Base-by-base conservation (phyloP, 2,888 invertebrate genomes). In the Taenaris catops region DNA sequence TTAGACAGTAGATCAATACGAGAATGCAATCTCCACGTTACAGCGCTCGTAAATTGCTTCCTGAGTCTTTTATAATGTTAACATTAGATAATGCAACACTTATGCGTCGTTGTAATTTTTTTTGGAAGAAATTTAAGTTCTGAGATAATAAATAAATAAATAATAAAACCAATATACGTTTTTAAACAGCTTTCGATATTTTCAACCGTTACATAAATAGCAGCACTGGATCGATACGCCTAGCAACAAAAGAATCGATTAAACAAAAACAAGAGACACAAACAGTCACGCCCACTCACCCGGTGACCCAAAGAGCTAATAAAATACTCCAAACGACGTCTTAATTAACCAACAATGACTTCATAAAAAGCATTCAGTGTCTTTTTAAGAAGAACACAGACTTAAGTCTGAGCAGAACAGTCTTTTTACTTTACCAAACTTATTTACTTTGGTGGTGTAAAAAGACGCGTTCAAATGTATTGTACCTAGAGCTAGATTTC, bases 271-370 rank as follows among this genome's bases (percentile, higher is more conserved):
- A 57, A 57, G 48, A 46, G 51, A 53, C 54, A 51, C 42, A 53
- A 60, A 60, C 58, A 46, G 53, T 48, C 63, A 67, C 72, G 53
- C 69, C 75, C 52, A 72, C 68, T 63, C 55, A 53, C 73, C 63
- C 52, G 55, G 54, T 76, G 64, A 71, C 74, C 69, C 57, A 71
- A 31, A 67, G 65, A 63, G 63, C 60, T 53, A 69, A 71, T 72
- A 65, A 59, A 68, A 67, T 48, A 60, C 52, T 55, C 51, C 47
- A 58, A 64, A 58, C 54, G 51, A 67, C 54, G 48, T 58, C 66
- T 72, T 72, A 74, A 80, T 81, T 81, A 73, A 52, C 58, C 51
- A 64, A 72, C 70, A 73, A 73, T 66, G 61, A 65, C 58, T 58
- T 53, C 54, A 70, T 61, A 70, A 68, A 68, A 71, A 60, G 58